Percentiles rank a stretch among this genome's conserved stretches.
Evolutionary conservation across 1,140 invertebrate species (phyloP).

Genomic region (Drosophila virilis): DNA sequence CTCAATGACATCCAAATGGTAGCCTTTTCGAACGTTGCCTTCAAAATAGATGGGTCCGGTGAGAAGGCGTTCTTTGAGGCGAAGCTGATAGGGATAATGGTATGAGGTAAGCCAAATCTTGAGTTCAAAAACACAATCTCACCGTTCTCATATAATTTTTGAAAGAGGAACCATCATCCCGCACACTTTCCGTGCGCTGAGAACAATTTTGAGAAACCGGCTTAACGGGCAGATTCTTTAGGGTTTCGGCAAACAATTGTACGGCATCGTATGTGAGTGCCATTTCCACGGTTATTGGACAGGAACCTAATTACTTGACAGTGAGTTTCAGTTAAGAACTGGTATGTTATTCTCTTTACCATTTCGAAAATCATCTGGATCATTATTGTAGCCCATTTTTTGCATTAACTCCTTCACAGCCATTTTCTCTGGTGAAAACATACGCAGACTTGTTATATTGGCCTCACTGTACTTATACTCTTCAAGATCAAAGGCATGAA

Average conservation of each 20-base stretch:
- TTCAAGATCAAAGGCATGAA: conserved; percentile 91
- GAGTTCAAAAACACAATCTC: conserved; percentile 8
- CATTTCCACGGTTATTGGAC: conserved; percentile 87
- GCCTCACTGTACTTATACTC: conserved; percentile 92
- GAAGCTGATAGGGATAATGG: conserved; percentile 39
- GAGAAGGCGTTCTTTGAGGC: conserved; percentile 85
- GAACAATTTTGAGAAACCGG: conserved; percentile 87
- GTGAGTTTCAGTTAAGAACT: neutral
- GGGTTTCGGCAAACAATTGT: conserved; percentile 87
- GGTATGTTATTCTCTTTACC: conserved; percentile 29
- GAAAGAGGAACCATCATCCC: conserved; percentile 89
- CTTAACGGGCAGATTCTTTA: conserved; percentile 65
- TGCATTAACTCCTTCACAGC: conserved; percentile 63
- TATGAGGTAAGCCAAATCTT: neutral
- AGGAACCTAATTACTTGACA: conserved; percentile 55
- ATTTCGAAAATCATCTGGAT: conserved; percentile 84
- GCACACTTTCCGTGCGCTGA: conserved; percentile 69
- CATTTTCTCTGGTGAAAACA: conserved; percentile 87
- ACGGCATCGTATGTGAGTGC: conserved; percentile 93
- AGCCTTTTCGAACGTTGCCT: conserved; percentile 91
- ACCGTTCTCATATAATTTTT: conserved; percentile 90
- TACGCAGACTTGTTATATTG: conserved; percentile 91
- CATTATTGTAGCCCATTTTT: conserved; percentile 84
- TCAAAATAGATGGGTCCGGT: conserved; percentile 94
- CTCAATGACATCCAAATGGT: conserved; percentile 92